Evolutionary conservation across 1,140 invertebrate genomes (phyloP), one percentile per base, ranked within the genome.

Genomic region (Heliothis virescens): DNA sequence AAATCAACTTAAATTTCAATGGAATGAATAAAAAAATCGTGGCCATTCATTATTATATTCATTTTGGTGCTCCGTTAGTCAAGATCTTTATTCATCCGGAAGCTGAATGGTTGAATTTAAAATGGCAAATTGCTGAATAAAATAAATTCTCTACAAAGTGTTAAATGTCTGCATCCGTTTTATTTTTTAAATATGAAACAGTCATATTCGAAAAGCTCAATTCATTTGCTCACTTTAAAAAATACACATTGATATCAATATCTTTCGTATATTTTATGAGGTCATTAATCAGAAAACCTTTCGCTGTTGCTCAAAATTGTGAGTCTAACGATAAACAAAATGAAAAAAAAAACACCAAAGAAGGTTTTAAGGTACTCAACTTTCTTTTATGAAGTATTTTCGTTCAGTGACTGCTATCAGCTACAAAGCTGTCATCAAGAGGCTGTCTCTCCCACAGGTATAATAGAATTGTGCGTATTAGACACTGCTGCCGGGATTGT

Each of bases 391-490:
- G 9, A 63, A 63, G 15, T 41, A 34, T 47, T 63, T 41, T 5
- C 10, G 9, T 12, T 65, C 15, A 18, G 9, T 18, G n/a, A 10
- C 55, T 48, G 16, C 47, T 47, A 48, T 65, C 34, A 48, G n/a
- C 62, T 18, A 48, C 47, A 47, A 65, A 18, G 41, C 62, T 12
- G 34, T 65, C 41, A 65, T 65, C 62, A 48, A 65, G 62, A 48
- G 41, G 18, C 62, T n/a, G n/a, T 48, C 62, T 65, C 62, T 52
- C 65, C 65, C 48, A 12, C 13, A 50, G 65, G 65, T 26, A 52
- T 69, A 69, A 65, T 65, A 65, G 62, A 47, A 65, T 65, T 65
- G 65, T 52, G 47, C 48, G 65, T 69, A 69, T 69, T 69, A 69
- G 48, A 53, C 13, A 69, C 18, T 26, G 65, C 18, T 52, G 48